Percentiles rank a stretch among this genome's conserved stretches.
phyloP scores from a whole-genome alignment of 2,113 vertebrate species.

The Ariopsis seemanni region DNA sequence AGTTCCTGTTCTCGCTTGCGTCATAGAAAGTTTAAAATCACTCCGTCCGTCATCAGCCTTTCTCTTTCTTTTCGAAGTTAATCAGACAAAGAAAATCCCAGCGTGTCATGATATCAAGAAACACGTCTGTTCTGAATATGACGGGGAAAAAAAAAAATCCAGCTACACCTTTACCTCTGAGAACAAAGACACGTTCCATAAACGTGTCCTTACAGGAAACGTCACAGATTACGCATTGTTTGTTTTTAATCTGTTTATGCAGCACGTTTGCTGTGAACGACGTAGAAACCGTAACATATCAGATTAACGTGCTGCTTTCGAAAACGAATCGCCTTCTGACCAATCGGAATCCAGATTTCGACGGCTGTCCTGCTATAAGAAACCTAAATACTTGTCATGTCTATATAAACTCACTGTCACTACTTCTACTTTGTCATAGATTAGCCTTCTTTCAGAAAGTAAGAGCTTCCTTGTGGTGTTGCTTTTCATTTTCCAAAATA shows the following conservation, averaged over 20 bases:
- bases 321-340: not conserved
- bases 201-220: not conserved
- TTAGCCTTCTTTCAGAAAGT: not conserved
- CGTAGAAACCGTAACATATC: not conserved
- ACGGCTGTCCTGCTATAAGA: not conserved
- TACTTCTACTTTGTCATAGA: not conserved
- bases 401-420: not conserved
- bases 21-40: not conserved
- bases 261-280: not conserved
- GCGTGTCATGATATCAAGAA: not conserved
- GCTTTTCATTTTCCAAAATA: not conserved
- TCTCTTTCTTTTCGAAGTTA: not conserved
- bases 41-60: not conserved
- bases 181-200: not conserved
- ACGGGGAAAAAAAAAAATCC: too few relatives aligned
- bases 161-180: not conserved
- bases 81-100: not conserved
- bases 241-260: not conserved
- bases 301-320: not conserved
- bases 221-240: not conserved
- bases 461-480: not conserved
- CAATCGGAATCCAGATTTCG: not conserved
- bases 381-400: not conserved
- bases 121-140: not conserved
- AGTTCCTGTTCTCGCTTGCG: not conserved